Conservation (phyloP, 2,113 vertebrate species). For the Noctilio leporinus region DNA sequence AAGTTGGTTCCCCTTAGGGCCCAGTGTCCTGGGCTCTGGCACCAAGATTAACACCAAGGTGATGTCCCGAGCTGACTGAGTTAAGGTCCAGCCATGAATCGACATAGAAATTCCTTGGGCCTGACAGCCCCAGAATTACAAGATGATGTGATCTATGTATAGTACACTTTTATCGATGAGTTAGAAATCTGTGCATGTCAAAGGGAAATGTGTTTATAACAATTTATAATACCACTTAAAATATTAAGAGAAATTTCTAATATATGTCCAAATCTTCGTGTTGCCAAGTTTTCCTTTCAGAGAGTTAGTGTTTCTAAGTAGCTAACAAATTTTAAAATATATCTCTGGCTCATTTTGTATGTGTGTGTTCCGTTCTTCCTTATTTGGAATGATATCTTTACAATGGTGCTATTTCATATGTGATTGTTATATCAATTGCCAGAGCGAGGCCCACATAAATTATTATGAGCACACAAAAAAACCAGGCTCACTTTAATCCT, state of each 20-base stretch:
- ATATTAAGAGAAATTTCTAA: neutral
- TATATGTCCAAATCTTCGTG: neutral
- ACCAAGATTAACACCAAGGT: no score
- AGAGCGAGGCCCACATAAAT: neutral
- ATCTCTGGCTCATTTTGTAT: neutral
- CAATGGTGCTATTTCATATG: neutral
- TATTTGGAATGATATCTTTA: neutral
- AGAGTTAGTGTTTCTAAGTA: neutral
- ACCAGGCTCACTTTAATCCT: neutral
- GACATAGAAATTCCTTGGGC: no score
- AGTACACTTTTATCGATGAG: neutral
- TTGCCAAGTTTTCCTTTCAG: neutral
- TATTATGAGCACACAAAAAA: neutral
- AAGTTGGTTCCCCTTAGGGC: no score
- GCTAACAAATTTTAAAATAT: neutral
- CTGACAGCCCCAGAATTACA: neutral
- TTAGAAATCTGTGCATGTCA: neutral
- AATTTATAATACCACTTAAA: neutral
- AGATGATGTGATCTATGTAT: neutral
- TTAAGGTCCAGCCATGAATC: no score
- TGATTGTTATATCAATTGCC: neutral
- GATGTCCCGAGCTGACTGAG: no score
- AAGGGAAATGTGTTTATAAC: neutral
- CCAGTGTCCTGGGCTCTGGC: no score
- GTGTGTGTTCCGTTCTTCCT: neutral